A percentile compares a stretch with the other conserved stretches of the same genome.
Conservation (phyloP, 2,113 vertebrate genomes). For the Okapia johnstoni region DNA sequence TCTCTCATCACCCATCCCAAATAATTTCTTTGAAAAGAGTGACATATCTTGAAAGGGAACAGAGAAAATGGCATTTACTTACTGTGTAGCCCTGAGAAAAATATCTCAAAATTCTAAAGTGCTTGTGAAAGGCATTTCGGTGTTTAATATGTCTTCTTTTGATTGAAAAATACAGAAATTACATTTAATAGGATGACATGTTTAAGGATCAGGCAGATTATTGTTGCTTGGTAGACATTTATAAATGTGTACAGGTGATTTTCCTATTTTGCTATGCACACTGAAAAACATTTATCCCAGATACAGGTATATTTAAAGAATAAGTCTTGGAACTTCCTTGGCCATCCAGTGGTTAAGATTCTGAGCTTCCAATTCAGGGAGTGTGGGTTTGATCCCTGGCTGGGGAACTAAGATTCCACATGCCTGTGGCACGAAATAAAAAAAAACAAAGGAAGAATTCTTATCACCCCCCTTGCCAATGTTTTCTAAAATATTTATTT, state of each 20-base stretch:
- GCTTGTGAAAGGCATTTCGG: neutral
- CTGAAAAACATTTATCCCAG: neutral
- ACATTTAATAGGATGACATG: neutral
- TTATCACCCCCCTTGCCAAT: neutral
- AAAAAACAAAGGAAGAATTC: neutral
- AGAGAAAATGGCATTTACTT: neutral
- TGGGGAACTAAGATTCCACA: neutral
- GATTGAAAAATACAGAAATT: conserved; percentile 8
- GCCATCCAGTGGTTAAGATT: neutral
- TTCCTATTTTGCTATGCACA: neutral
- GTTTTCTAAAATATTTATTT: neutral
- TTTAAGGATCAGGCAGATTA: neutral
- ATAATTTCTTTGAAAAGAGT: conserved; percentile 15
- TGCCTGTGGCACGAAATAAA: rapidly evolving
- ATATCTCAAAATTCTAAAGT: neutral
- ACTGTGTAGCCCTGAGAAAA: neutral
- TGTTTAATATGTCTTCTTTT: neutral
- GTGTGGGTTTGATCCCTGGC: neutral
- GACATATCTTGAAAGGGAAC: neutral
- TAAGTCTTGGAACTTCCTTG: neutral
- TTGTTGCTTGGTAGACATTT: neutral
- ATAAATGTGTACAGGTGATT: neutral
- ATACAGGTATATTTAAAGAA: neutral
- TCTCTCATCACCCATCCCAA: neutral
- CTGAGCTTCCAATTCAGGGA: neutral